Evolutionary conservation across 2,797 vertebrate species (phyloP), one percentile per base, ranked within the genome.

Genomic region (Semotilus atromaculatus): DNA sequence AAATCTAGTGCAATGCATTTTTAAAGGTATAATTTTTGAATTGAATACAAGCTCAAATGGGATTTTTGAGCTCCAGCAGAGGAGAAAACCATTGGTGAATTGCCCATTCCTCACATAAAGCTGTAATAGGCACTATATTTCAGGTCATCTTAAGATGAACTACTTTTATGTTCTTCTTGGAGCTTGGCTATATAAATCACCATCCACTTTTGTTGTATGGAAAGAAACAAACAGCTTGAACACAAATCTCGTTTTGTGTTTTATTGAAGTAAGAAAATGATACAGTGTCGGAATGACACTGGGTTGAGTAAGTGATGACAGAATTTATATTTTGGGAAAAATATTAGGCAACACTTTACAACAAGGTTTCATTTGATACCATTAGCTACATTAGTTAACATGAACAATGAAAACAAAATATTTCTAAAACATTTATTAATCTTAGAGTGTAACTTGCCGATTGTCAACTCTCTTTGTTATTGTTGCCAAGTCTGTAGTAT

Each of bases 11-110:
- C 34, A 76, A 9, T 38, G 53, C 16, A 16, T 9, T 23, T 8
- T 23, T 23, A 76, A 60, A 77, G 9, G 74, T 34, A 60, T 18
- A 0, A 26, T 26, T 60, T 76, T 16, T 60, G 2, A 40, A 38
- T 7, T 38, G 34, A 76, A 76, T 7, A 18, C 7, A 58, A 76
- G 4, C 16, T 14, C 34, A 26, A 60, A 76, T 76, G 3, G 0
- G 34, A 26, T 60, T 77, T 23, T 26, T 77, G 34, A 60, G 74
- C 53, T 77, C 74, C 34, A 60, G 14, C 16, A 77, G 55, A 77
- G 55, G 8, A n/a, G 36, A 58, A 77, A 77, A 77, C 75, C 7
- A 62, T 62, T 55, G 72, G 19, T 36, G 48, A 55, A 55, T 23
- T 10, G 19, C 29, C 29, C 3, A 53, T 53, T 74, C 53, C n/a